Percentiles rank a stretch among this genome's conserved stretches.
Evolutionary conservation across 2,797 vertebrate genomes (phyloP).

Genomic region (Molossus alvarezi): DNA sequence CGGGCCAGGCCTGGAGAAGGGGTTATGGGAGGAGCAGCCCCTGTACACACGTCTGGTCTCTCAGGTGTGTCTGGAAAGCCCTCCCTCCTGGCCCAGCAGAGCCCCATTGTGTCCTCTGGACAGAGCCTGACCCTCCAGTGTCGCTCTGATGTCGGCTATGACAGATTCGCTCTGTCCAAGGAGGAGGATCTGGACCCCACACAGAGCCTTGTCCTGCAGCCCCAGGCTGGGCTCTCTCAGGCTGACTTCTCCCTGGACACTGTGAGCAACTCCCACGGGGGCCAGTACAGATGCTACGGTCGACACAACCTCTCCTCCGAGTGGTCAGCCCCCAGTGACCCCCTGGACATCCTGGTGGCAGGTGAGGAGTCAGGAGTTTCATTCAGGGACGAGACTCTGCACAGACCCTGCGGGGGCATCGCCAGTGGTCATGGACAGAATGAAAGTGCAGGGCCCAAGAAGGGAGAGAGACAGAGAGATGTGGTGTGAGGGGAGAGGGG

Average conservation of each 20-base stretch:
- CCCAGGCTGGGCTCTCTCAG: neutral
- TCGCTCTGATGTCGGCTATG: rapidly evolving
- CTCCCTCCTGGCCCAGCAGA: too few species aligned
- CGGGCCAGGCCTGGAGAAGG: neutral
- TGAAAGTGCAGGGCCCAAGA: neutral
- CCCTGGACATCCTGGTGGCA: neutral
- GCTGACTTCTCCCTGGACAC: too few species aligned
- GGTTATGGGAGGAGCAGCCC: neutral
- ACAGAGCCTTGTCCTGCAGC: rapidly evolving
- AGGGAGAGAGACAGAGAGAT: neutral
- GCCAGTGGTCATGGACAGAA: neutral
- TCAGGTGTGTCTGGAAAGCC: too few species aligned
- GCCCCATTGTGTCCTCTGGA: neutral
- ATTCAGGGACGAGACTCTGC: neutral
- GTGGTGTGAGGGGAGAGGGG: too few species aligned
- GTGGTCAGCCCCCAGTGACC: too few species aligned
- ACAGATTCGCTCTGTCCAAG: neutral
- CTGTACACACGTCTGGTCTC: neutral
- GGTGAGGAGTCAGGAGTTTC: neutral
- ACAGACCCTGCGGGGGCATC: rapidly evolving
- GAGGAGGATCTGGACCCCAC: rapidly evolving
- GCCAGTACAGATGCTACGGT: too few species aligned
- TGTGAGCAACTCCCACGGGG: too few species aligned
- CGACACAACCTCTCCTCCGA: too few species aligned
- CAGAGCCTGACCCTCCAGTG: neutral